phyloP scores from a whole-genome alignment of 92 coral and sea anemone species.

The Siderastrea radians region DNA sequence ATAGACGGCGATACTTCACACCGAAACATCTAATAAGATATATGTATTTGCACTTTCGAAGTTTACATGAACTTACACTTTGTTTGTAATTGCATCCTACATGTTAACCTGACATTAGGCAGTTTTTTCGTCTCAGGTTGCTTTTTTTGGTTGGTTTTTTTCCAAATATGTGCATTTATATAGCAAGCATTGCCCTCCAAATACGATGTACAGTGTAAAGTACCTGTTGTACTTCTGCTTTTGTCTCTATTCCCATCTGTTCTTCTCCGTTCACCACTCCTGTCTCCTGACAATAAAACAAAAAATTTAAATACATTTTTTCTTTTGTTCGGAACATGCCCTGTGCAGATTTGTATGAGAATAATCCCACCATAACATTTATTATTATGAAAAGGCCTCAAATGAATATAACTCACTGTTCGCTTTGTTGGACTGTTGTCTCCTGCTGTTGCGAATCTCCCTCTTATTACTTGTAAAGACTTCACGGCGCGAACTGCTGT shows the following conservation, averaged over 20 bases:
- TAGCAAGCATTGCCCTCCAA: too few species aligned
- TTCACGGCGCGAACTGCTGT: constrained; percentile 22
- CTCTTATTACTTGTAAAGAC: constrained; percentile 24
- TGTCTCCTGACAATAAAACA: constrained; percentile 12
- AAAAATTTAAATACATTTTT: not conserved
- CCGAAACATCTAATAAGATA: too few species aligned
- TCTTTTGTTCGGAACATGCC: not conserved
- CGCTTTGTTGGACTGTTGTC: constrained; percentile 27
- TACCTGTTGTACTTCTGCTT: constrained; percentile 33
- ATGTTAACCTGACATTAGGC: too few species aligned
- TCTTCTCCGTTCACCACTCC: constrained; percentile 17
- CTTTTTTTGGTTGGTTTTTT: too few species aligned
- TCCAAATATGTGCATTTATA: too few species aligned
- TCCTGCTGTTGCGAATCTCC: constrained; percentile 18
- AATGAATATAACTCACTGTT: constrained; percentile 7
- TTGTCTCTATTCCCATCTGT: constrained; percentile 28
- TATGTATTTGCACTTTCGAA: too few species aligned
- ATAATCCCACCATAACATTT: too few species aligned
- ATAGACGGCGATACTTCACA: too few species aligned
- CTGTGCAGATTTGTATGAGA: too few species aligned
- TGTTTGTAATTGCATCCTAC: too few species aligned
- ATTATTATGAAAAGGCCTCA: not conserved
- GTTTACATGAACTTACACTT: too few species aligned
- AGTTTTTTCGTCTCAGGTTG: too few species aligned
- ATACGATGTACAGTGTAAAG: constrained; percentile 14